phyloP scores from a whole-genome alignment of 2,113 vertebrate species.

The Uropsilus gracilis region DNA sequence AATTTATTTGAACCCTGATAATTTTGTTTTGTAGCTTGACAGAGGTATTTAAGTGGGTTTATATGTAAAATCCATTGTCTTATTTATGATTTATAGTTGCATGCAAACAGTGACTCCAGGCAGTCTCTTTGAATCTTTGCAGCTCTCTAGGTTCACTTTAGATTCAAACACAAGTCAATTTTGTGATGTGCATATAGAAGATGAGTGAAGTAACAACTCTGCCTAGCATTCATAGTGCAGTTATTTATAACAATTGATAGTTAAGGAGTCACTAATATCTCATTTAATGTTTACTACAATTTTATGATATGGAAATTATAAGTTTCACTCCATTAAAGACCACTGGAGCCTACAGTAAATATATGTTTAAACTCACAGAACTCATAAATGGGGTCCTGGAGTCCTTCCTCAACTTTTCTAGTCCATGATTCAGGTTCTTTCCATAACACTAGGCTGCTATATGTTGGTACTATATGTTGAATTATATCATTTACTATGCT shows the following conservation, averaged over 20 bases:
- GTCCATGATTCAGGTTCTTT: not conserved
- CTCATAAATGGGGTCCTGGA: not conserved
- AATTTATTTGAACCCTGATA: conserved; percentile 15
- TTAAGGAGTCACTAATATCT: not conserved
- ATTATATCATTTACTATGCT: not conserved
- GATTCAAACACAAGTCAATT: not conserved
- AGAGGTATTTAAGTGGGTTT: not conserved
- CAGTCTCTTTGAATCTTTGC: conserved; percentile 20
- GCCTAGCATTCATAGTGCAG: not conserved
- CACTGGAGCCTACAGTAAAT: conserved; percentile 2
- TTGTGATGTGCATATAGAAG: not conserved
- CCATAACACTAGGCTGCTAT: not conserved
- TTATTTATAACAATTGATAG: not conserved
- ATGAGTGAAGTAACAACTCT: not conserved
- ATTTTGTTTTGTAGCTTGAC: not conserved
- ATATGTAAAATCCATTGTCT: not conserved
- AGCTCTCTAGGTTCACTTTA: not conserved
- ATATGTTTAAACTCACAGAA: not conserved
- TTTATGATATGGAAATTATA: not conserved
- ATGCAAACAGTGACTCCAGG: not conserved
- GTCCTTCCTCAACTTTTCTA: not conserved
- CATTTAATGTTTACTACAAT: not conserved
- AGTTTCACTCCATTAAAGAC: not conserved
- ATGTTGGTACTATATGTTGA: not conserved
- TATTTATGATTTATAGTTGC: not conserved